These are phyloP conservation scores for Sceloporus tristichus DNA, from an alignment of 2,113 vertebrate genomes.

Conservation along the genomic window DNA sequence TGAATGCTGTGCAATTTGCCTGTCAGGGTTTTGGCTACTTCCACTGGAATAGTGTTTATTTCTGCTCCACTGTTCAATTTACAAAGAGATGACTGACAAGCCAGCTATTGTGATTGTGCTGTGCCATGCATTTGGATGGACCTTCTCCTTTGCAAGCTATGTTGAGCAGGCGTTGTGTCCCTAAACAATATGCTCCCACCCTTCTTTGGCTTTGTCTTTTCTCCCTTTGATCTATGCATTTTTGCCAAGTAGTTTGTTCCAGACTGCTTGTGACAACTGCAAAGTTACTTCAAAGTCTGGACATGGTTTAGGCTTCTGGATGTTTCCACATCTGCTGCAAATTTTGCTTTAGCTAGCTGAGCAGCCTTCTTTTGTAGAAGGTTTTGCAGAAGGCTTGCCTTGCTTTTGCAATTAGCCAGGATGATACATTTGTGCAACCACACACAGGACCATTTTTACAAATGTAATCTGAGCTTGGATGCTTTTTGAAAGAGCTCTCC, in stretches of 20 bases:
- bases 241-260: not conserved
- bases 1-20: not conserved
- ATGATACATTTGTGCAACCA: not conserved
- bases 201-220: not conserved
- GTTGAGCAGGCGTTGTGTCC: not conserved
- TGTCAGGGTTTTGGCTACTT: not conserved
- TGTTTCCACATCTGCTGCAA: conserved; percentile 6
- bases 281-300: not conserved
- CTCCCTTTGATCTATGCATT: not conserved
- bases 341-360: not conserved
- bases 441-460: not conserved
- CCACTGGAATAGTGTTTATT: not conserved
- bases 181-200: not conserved
- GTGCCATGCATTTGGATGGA: not conserved
- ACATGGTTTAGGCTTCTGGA: not conserved
- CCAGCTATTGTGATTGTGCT: not conserved
- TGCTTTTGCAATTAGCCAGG: not conserved
- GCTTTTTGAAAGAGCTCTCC: not conserved
- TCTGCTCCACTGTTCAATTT: not conserved
- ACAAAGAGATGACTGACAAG: not conserved
- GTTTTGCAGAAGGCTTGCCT: not conserved
- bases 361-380: not conserved
- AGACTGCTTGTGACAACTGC: not conserved
- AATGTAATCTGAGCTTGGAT: not conserved
- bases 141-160: not conserved